Base-by-base conservation (phyloP, 1,140 invertebrate species). In the Apis dorsata region DNA sequence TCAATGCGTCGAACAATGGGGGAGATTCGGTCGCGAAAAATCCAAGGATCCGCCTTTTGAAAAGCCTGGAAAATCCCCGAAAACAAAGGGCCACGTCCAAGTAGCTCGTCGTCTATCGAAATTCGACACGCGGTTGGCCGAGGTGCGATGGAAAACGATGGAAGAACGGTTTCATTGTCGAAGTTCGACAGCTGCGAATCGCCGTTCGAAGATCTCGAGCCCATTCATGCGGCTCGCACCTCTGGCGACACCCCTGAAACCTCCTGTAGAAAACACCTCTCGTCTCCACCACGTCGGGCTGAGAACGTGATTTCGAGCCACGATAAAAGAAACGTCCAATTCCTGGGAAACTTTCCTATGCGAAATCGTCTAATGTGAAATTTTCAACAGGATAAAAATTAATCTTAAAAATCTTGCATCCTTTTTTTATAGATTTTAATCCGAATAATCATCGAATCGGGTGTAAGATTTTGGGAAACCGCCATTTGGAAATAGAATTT, bases 171-270 rank as follows among this genome's bases (percentile, higher is more conserved):
- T 21, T 21, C 72, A 81, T 85, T 70, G 83, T 85, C 21, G 28
- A 69, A 74, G 59, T 17, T 62, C 62, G 69, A 73, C 82, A 84
- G 77, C 76, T 84, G 82, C 82, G 70, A 62, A 84, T 79, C 76
- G 44, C 57, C 68, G 24, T 63, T 65, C 55, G 19, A 34, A 24
- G 44, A 69, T 68, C 34, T 44, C 72, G 24, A 10, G 34, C 13
- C 66, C 71, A 78, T 72, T 79, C 81, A 59, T 57, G 59, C 53
- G 28, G 49, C 68, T 79, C 60, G 60, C 81, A 83, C 81, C 81
- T 83, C 62, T 44, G 69, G 4, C 44, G 57, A 70, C 53, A 75
- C 19, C 49, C 21, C 60, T 34, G 34, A 19, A n/a, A 53, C 34
- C 34, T 24, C 49, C n/a, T n/a, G 13, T 53, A 44, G 21, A 82